A percentile compares a stretch with the other conserved stretches of the same genome.
phyloP scores from a whole-genome alignment of 2,888 invertebrate species.

The Xanthia icteritia region DNA sequence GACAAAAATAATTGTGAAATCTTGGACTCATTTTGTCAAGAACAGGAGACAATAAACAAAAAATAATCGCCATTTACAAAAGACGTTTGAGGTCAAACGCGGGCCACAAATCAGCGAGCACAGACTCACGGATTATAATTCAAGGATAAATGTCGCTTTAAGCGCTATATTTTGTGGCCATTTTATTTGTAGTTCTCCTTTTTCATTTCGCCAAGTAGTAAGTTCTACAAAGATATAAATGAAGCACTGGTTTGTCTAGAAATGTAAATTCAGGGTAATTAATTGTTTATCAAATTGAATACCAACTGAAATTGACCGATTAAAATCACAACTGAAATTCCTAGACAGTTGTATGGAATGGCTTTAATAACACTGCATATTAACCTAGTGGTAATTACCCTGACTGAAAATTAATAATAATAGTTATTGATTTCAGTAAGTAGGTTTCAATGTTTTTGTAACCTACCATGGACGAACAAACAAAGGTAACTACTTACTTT shows the following conservation, averaged over 20 bases:
- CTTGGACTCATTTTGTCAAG: constrained; percentile 15
- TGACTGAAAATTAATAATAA: no score
- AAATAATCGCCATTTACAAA: constrained; percentile 40
- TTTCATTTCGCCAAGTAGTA: constrained; percentile 21
- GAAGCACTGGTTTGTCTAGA: neutral
- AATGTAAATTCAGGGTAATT: neutral
- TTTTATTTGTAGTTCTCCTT: constrained; percentile 3
- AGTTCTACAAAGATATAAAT: neutral
- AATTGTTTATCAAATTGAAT: neutral
- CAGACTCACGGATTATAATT: constrained; percentile 37
- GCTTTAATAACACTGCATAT: neutral
- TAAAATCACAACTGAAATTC: neutral
- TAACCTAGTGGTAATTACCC: neutral
- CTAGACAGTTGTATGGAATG: neutral
- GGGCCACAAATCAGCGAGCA: constrained; percentile 43
- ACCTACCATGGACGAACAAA: no score
- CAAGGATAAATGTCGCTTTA: constrained; percentile 34
- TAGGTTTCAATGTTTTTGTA: neutral
- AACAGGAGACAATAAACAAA: constrained; percentile 44
- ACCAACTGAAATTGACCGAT: neutral
- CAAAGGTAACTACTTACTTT: neutral
- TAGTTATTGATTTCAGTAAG: neutral
- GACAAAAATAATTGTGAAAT: constrained; percentile 12
- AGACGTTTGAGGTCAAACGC: constrained; percentile 26
- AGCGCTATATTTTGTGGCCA: constrained; percentile 17